A percentile compares a stretch with the other conserved stretches of the same genome.
Evolutionary conservation across 2,888 invertebrate species (phyloP).

Genomic region (Tenthredo notha): DNA sequence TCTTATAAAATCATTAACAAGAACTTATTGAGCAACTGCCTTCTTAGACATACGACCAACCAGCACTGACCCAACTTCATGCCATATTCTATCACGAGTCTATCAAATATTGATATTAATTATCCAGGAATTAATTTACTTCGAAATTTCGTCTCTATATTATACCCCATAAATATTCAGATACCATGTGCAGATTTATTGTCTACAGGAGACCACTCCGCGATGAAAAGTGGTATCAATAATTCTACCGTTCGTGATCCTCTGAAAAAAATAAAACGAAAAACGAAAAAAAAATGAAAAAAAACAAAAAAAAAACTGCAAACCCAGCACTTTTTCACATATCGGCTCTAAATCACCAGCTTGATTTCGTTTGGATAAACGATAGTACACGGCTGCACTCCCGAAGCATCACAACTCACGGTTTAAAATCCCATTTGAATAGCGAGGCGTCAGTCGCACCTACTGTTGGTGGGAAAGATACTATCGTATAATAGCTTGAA

Average conservation of each 20-base stretch:
- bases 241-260: constrained; percentile 25
- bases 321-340: constrained; percentile 41
- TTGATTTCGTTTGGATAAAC: constrained; percentile 46
- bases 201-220: not conserved
- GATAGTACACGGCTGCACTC: constrained; percentile 38
- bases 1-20: constrained; percentile 52
- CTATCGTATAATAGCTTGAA: constrained; percentile 13
- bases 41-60: constrained; percentile 32
- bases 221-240: constrained; percentile 27
- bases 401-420: constrained; percentile 38
- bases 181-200: constrained; percentile 5
- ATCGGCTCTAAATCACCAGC: constrained; percentile 45
- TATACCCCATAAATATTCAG: not conserved
- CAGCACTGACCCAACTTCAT: not conserved
- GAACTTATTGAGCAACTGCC: constrained; percentile 48
- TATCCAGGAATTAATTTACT: not conserved
- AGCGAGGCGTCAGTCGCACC: constrained; percentile 23
- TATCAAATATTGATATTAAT: not conserved
- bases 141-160: not conserved
- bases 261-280: not conserved
- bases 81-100: not conserved
- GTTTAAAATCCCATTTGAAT: constrained; percentile 43
- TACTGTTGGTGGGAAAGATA: not conserved
- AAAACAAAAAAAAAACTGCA: not conserved
- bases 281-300: not conserved